Base-by-base conservation (phyloP, 2,888 invertebrate genomes). In the Tachina lurida region DNA sequence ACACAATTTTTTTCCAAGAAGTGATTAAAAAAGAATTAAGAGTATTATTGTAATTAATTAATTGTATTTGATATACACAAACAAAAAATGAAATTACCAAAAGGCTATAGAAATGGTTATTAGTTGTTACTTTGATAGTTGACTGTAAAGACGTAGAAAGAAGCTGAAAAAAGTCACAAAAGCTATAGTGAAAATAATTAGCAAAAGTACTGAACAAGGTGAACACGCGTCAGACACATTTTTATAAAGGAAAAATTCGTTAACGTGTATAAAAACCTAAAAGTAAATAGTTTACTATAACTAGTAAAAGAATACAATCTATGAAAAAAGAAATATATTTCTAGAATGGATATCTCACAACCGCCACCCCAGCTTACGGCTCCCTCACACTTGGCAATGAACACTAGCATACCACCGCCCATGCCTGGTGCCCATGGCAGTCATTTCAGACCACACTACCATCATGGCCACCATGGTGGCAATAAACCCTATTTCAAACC, bases 401-500 rank as follows among this genome's bases (percentile, higher is more conserved):
- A 90, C 75, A 88, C 89, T 39, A 88, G 89, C n/a, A 85, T 90
- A 84, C 91, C 91, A 31, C 91, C 91, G 12, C 91, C 90, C 1
- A 88, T 88, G n/a, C 88, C 84, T 0, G 87, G 88, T 45, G 62
- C 88, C 10, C 87, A 88, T 81, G 84, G 87, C 15, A 78, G 87
- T 60, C 88, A 89, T 62, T 88, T 89, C 83, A 89, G 92, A 62
- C 89, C 90, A 5, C 92, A 91, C 81, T 88, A 88, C 77, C 91
- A 91, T 87, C 91, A 91, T 83, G 91, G 90, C 75, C 91, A 91
- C 85, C 92, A 92, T 87, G 90, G 91, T 22, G 92, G 90, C 8
- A 90, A 92, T 45, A 92, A 92, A 80, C 92, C 92, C 12, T 92
- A 92, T 83, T 93, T 92, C 68, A 92, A 92, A 76, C 91, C 92